phyloP scores from a whole-genome alignment of 2,797 vertebrate species.

The Danio albolineatus region DNA sequence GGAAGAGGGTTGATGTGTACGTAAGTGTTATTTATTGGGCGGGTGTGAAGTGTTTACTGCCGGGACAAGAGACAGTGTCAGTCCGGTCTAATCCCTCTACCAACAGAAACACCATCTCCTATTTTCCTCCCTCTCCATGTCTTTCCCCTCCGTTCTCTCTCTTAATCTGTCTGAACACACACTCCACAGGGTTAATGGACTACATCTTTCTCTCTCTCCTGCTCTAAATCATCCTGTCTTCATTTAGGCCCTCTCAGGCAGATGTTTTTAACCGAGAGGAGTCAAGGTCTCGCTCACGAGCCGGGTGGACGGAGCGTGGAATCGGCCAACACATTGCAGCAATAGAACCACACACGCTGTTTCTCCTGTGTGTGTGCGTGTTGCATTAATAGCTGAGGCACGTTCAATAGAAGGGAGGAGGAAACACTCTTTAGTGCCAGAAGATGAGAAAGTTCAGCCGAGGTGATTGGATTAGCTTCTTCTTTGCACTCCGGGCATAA shows the following conservation, averaged over 20 bases:
- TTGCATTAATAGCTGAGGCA: conserved; percentile 54
- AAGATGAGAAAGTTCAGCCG: conserved; percentile 68
- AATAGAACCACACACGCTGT: conserved; percentile 30
- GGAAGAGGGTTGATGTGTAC: conserved; percentile 34
- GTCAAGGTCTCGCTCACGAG: conserved; percentile 25
- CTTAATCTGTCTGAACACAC: conserved; percentile 40
- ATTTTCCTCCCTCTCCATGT: conserved; percentile 16
- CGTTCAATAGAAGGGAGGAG: conserved; percentile 63
- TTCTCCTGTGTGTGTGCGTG: conserved; percentile 54
- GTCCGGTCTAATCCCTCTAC: conserved; percentile 36
- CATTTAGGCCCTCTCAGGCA: conserved; percentile 46
- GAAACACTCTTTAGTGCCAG: conserved; percentile 60
- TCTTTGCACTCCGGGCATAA: conserved; percentile 40
- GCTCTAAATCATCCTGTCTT: conserved; percentile 54
- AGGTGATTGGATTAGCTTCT: conserved; percentile 69
- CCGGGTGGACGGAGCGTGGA: conserved; percentile 12
- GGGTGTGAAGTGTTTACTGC: conserved; percentile 49
- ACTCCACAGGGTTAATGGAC: conserved; percentile 60
- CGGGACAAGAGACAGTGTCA: conserved; percentile 25
- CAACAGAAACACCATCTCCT: conserved; percentile 6
- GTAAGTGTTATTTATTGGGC: conserved; percentile 47
- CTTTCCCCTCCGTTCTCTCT: conserved; percentile 14
- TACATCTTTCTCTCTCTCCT: conserved; percentile 33
- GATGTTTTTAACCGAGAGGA: conserved; percentile 45
- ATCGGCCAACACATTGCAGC: conserved; percentile 16